Percentiles rank a stretch among this genome's conserved stretches.
Evolutionary conservation across 2,888 invertebrate genomes (phyloP).

Genomic region (Hypomecis atomaria): DNA sequence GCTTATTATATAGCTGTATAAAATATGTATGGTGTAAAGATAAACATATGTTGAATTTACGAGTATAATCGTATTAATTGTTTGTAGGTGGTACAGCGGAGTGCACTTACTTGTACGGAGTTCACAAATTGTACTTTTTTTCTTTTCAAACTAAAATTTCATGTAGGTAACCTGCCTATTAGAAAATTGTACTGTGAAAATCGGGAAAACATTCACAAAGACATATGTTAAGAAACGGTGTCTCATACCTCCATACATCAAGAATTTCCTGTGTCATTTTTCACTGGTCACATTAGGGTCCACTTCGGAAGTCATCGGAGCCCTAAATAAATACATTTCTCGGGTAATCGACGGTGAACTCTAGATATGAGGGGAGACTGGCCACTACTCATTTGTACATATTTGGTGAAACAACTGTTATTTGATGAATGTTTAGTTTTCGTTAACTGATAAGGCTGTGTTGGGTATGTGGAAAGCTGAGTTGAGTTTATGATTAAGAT

Average conservation of each 20-base stretch:
- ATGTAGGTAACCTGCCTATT: no score
- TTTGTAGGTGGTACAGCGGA: no score
- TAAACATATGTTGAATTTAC: no score
- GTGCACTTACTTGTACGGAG: no score
- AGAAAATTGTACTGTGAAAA: background rate
- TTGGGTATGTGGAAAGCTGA: no score
- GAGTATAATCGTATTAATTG: no score
- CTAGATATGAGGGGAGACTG: constrained; percentile 53
- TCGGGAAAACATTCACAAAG: constrained; percentile 8
- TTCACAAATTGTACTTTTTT: no score
- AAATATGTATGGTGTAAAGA: no score
- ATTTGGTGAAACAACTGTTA: constrained; percentile 25
- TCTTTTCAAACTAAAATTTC: no score
- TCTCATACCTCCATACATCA: constrained; percentile 58
- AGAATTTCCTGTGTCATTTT: constrained; percentile 58
- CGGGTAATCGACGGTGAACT: constrained; percentile 79
- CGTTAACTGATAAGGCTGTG: no score
- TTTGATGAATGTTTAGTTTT: background rate
- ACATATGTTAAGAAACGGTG: constrained; percentile 26
- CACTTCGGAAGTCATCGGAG: constrained; percentile 57
- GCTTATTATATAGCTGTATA: no score
- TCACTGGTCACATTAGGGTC: constrained; percentile 70
- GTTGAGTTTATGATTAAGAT: no score
- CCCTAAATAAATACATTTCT: constrained; percentile 79
- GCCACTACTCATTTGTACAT: constrained; percentile 60